Evolutionary conservation across 2,888 invertebrate genomes (phyloP).

Genomic region (Ypsolopha scabrella): DNA sequence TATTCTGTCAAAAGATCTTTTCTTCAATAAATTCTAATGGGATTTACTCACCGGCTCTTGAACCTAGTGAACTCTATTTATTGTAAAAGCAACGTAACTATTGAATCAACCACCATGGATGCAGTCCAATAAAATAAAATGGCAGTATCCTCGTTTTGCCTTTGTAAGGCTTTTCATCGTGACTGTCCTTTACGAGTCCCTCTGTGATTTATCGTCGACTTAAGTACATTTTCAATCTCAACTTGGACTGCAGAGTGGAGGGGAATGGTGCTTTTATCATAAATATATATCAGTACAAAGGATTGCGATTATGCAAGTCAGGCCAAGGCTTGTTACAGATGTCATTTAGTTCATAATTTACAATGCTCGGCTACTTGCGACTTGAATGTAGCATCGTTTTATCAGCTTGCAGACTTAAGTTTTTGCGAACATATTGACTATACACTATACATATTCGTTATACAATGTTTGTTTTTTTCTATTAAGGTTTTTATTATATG

Average conservation of each 20-base stretch:
- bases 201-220: not conserved
- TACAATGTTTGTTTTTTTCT: too few relatives aligned
- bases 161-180: not conserved
- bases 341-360: constrained; percentile 40
- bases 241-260: not conserved
- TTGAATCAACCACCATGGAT: not conserved
- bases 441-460: too few relatives aligned
- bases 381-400: too few relatives aligned
- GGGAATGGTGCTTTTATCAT: constrained; percentile 1
- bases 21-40: too few relatives aligned
- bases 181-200: not conserved
- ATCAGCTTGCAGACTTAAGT: too few relatives aligned
- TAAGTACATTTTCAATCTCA: not conserved
- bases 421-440: too few relatives aligned
- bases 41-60: not conserved
- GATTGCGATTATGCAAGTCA: not conserved
- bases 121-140: not conserved
- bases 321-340: constrained; percentile 9
- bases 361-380: constrained; percentile 22
- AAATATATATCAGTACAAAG: not conserved
- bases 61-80: not conserved
- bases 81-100: not conserved
- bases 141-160: not conserved
- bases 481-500: too few relatives aligned
- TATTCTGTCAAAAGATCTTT: too few relatives aligned